A percentile compares a stretch with the other conserved stretches of the same genome.
phyloP scores from a whole-genome alignment of 2,888 invertebrate genomes.

The Parnassius apollo region DNA sequence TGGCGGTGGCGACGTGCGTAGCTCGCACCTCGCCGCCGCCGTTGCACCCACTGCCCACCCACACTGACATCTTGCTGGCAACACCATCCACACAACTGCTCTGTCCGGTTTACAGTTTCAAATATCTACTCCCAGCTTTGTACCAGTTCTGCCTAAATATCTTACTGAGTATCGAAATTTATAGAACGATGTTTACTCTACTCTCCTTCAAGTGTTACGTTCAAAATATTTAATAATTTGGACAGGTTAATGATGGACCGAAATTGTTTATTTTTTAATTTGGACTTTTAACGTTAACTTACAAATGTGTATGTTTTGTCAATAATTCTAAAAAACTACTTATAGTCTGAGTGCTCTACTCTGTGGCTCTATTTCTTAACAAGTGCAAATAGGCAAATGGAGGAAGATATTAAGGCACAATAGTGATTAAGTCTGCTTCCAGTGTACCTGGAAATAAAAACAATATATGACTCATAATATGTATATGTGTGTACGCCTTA shows the following conservation, averaged over 20 bases:
- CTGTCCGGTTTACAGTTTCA: constrained; percentile 24
- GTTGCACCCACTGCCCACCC: constrained; percentile 72
- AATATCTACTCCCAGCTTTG: constrained; percentile 12
- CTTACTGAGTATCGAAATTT: neutral
- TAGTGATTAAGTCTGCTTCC: constrained; percentile 41
- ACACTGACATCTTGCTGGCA: constrained; percentile 69
- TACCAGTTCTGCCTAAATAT: constrained; percentile 16
- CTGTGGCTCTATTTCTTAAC: constrained; percentile 2
- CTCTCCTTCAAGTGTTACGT: constrained; percentile 14
- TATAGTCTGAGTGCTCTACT: no score
- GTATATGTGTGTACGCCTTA: no score
- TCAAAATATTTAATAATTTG: constrained; percentile 28
- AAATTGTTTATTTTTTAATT: constrained; percentile 20
- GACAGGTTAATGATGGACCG: constrained; percentile 36
- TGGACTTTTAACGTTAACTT: constrained; percentile 15
- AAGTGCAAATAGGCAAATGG: constrained; percentile 29
- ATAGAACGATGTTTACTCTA: constrained; percentile 12
- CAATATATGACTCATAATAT: neutral
- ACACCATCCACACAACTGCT: constrained; percentile 68
- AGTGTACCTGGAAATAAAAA: constrained; percentile 57
- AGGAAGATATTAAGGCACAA: constrained; percentile 66
- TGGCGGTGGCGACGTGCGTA: constrained; percentile 60
- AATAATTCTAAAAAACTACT: neutral
- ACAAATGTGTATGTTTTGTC: constrained; percentile 11
- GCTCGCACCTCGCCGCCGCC: constrained; percentile 56